phyloP scores from a whole-genome alignment of 64 coral and sea anemone species.

The Hydrozoanthus tunicans region DNA sequence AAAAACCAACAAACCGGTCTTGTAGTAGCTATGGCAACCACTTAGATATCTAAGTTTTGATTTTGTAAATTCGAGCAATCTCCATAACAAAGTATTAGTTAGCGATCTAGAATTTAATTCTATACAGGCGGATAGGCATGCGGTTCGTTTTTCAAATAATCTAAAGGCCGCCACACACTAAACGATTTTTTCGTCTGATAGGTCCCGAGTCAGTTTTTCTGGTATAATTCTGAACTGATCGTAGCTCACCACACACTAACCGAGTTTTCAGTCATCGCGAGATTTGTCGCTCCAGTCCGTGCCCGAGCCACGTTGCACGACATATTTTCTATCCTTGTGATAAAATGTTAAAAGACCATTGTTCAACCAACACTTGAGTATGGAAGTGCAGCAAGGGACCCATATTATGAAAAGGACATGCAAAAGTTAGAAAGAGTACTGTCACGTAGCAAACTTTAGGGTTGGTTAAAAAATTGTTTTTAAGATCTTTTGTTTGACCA shows the following conservation, averaged over 20 bases:
- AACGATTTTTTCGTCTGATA: background rate
- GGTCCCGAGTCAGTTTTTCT: background rate
- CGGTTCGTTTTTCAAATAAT: background rate
- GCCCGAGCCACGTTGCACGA: background rate
- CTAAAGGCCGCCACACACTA: background rate
- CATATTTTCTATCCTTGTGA: background rate
- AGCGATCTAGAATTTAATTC: too few species aligned
- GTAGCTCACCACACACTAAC: background rate
- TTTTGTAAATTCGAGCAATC: too few species aligned
- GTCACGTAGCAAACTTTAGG: too few species aligned
- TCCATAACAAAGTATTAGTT: too few species aligned
- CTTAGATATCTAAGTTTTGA: too few species aligned
- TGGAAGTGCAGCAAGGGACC: background rate
- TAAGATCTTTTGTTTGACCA: too few species aligned
- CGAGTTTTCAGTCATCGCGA: background rate
- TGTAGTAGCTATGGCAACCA: too few species aligned
- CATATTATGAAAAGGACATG: too few species aligned
- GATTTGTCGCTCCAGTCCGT: background rate
- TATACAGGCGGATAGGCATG: background rate
- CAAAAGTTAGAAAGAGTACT: too few species aligned
- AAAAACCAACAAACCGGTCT: too few species aligned
- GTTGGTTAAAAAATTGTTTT: too few species aligned
- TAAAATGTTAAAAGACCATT: constrained; percentile 23
- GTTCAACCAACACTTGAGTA: constrained; percentile 20
- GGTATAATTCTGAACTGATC: too few species aligned